These are phyloP conservation scores for Cryptoprocta ferox DNA, from an alignment of 2,797 vertebrate species.

Conservation along the genomic window DNA sequence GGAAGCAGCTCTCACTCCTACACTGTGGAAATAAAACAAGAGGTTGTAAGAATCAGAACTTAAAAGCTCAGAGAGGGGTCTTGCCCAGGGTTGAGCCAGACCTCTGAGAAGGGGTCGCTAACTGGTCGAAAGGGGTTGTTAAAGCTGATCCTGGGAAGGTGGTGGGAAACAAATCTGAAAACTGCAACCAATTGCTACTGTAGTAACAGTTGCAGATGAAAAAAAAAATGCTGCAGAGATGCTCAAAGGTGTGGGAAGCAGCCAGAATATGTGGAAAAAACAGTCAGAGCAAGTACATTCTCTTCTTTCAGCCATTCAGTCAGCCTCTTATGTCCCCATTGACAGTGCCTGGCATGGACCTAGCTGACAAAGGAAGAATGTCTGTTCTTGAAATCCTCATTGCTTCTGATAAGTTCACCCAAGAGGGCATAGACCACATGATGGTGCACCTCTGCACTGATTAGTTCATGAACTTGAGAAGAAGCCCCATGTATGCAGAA, in stretches of 20 bases:
- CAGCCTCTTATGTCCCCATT: background rate
- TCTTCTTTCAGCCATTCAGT: background rate
- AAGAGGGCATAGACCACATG: background rate
- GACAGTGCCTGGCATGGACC: background rate
- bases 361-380: background rate
- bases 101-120: rapidly evolving
- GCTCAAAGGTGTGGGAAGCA: background rate
- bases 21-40: background rate
- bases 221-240: background rate
- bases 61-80: background rate
- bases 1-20: background rate
- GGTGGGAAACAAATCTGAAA: background rate
- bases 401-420: too few relatives aligned
- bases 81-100: background rate
- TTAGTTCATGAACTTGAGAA: background rate
- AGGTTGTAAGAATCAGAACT: background rate
- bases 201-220: background rate
- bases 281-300: background rate
- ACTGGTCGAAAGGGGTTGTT: background rate
- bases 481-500: background rate
- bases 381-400: background rate
- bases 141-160: background rate
- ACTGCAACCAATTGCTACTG: background rate
- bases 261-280: background rate
- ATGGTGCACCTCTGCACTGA: background rate